Evolutionary conservation across 2,797 vertebrate genomes (phyloP).

Genomic region (Crocidura indochinensis): DNA sequence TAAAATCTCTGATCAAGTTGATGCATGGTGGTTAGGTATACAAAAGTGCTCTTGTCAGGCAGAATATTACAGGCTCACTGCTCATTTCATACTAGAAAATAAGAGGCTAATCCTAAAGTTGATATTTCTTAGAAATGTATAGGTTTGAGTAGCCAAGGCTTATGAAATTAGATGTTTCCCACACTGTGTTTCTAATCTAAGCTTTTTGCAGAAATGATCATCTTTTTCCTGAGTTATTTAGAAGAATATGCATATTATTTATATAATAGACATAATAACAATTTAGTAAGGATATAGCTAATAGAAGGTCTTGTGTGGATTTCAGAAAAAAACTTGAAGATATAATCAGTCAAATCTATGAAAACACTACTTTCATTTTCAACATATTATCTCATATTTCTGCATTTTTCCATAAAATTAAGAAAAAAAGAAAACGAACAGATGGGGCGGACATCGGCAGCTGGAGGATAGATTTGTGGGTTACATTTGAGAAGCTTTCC

Average conservation of each 20-base stretch:
- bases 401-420: no score
- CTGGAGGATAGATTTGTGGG: no score
- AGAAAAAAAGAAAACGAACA: no score
- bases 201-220: neutral
- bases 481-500: no score
- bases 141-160: neutral
- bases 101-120: neutral
- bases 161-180: neutral
- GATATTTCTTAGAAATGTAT: neutral
- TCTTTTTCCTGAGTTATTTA: slow-evolving; percentile 25
- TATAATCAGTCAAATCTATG: neutral
- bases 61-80: neutral
- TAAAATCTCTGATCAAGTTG: neutral
- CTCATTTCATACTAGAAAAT: neutral
- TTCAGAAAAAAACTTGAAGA: slow-evolving; percentile 17
- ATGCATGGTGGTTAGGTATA: neutral
- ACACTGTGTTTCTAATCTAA: neutral
- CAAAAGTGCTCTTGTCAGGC: neutral
- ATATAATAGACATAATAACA: neutral
- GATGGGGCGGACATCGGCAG: no score
- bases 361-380: neutral
- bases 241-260: neutral
- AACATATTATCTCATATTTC: no score
- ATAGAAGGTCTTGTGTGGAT: neutral
- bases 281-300: neutral